Evolutionary conservation across 2,888 invertebrate genomes (phyloP).

Genomic region (Drosophila melanosoma): DNA sequence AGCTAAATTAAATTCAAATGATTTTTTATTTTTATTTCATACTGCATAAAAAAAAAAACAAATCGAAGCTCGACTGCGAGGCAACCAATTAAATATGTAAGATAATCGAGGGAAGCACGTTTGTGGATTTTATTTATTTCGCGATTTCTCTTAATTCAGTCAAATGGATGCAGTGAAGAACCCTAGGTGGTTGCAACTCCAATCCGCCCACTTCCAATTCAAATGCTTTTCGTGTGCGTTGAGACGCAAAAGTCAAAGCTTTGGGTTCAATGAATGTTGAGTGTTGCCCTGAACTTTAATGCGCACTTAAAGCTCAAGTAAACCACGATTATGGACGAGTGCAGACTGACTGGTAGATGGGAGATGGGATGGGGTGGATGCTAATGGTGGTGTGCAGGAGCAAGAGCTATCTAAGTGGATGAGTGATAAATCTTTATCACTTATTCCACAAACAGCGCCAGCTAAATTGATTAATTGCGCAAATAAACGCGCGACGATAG

Average conservation of each 20-base stretch:
- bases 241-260: constrained; percentile 78
- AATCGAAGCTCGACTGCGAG: background rate
- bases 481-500: constrained; percentile 67
- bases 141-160: constrained; percentile 41
- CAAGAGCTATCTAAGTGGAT: constrained; percentile 36
- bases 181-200: constrained; percentile 6
- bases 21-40: background rate
- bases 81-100: constrained; percentile 2
- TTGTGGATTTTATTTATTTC: constrained; percentile 23
- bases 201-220: constrained; percentile 9
- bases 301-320: constrained; percentile 41
- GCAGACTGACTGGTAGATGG: background rate
- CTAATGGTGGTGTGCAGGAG: background rate
- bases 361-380: background rate
- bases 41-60: background rate
- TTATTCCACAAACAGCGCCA: constrained; percentile 69
- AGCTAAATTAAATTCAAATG: background rate
- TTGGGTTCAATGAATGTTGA: constrained; percentile 75
- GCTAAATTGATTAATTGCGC: constrained; percentile 78
- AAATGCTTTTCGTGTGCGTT: constrained; percentile 74
- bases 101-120: constrained; percentile 15
- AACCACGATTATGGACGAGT: constrained; percentile 4
- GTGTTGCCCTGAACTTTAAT: constrained; percentile 57
- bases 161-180: constrained; percentile 33
- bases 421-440: constrained; percentile 80